Evolutionary conservation across 37 sponge, comb jelly and placozoan species (phyloP).

Genomic region (Axinella damicornis): DNA sequence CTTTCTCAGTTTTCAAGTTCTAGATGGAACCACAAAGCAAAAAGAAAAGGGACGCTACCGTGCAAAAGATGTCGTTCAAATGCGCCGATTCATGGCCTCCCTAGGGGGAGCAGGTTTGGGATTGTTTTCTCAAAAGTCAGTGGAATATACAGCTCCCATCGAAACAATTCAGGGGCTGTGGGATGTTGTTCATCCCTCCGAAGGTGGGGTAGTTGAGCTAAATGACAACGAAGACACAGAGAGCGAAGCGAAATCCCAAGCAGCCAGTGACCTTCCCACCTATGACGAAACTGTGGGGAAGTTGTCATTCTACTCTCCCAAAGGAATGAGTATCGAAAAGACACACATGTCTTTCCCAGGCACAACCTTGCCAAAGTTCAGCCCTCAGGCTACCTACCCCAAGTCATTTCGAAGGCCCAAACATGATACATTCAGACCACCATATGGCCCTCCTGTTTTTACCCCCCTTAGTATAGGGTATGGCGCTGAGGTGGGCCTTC

Average conservation of each 20-base stretch:
- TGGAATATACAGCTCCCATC: not conserved
- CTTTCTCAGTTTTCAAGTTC: conserved; percentile 44
- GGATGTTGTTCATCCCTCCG: conserved; percentile 55
- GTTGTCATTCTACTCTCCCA: conserved; percentile 26
- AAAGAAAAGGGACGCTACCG: conserved; percentile 28
- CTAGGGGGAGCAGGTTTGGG: conserved; percentile 43
- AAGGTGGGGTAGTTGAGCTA: conserved; percentile 24
- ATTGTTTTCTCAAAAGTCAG: conserved; percentile 22
- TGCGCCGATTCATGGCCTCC: conserved; percentile 63
- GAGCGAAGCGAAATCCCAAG: not conserved
- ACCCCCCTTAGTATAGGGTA: conserved; percentile 71
- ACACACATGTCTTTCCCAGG: conserved; percentile 35
- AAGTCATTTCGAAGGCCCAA: conserved; percentile 39
- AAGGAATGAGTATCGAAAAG: not conserved
- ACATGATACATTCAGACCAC: conserved; percentile 79
- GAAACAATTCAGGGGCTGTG: conserved; percentile 40
- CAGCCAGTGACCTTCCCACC: conserved; percentile 17
- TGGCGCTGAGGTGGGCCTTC: conserved; percentile 67
- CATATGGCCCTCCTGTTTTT: conserved; percentile 64
- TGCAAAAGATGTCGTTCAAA: conserved; percentile 52
- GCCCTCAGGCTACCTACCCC: conserved; percentile 31
- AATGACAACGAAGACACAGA: conserved; percentile 1
- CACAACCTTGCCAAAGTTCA: conserved; percentile 24
- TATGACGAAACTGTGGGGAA: conserved; percentile 25
- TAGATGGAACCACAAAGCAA: not conserved